phyloP scores from a whole-genome alignment of 2,113 vertebrate genomes.

The Chionomys nivalis region DNA sequence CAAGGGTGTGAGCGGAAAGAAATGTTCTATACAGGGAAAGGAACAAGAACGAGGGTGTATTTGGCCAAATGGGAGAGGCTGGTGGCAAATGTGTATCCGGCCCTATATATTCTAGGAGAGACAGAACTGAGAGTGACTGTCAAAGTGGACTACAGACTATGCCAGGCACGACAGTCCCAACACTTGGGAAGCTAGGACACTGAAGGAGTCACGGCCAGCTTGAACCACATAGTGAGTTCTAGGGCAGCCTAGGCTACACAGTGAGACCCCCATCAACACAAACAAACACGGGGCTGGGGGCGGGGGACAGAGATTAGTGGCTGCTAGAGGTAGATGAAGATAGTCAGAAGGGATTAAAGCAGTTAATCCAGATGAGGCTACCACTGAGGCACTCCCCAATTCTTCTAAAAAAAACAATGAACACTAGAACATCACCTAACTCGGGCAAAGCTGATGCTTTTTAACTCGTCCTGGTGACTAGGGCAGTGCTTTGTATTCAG shows the following conservation, averaged over 20 bases:
- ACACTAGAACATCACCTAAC: neutral
- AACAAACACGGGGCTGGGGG: neutral
- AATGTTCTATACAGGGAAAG: neutral
- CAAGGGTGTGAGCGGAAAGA: neutral
- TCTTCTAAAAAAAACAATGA: neutral
- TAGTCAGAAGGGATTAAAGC: neutral
- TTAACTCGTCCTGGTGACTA: rapidly evolving
- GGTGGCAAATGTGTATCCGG: neutral
- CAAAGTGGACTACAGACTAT: neutral
- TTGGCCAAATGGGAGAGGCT: neutral
- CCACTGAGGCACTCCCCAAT: neutral
- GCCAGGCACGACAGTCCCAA: neutral
- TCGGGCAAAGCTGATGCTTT: neutral
- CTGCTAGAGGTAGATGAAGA: neutral
- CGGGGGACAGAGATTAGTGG: neutral
- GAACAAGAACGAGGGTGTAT: neutral
- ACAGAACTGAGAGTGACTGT: neutral
- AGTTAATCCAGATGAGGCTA: neutral
- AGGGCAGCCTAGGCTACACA: neutral
- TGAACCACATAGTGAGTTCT: neutral
- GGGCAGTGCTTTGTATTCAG: neutral
- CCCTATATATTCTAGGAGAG: neutral
- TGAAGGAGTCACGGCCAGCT: neutral
- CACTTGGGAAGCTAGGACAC: neutral
- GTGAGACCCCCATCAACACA: neutral